A percentile compares a stretch with the other conserved stretches of the same genome.
Evolutionary conservation across 1,140 invertebrate genomes (phyloP).

Genomic region (Agrilus planipennis): DNA sequence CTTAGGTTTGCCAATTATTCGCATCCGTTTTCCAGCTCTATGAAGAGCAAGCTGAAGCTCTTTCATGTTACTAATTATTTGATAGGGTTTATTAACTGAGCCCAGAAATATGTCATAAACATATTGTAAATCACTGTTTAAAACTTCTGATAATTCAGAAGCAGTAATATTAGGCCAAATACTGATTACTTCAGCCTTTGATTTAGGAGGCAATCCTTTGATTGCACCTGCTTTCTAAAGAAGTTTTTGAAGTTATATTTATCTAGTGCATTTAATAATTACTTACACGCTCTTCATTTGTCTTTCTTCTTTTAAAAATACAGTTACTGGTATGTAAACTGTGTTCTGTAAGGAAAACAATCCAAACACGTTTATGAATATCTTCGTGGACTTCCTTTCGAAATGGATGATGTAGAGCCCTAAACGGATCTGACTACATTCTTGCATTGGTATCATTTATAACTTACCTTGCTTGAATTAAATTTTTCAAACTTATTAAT

Average conservation of each 20-base stretch:
- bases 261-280: not conserved
- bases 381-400: too few relatives aligned
- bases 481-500: not conserved
- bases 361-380: too few relatives aligned
- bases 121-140: conserved; percentile 39
- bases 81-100: conserved; percentile 19
- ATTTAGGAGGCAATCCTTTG: conserved; percentile 37
- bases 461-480: not conserved
- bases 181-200: conserved; percentile 40
- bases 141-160: conserved; percentile 49
- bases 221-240: conserved; percentile 35
- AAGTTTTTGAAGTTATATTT: not conserved
- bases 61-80: conserved; percentile 24
- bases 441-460: not conserved
- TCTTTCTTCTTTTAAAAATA: conserved; percentile 1
- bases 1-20: conserved; percentile 25
- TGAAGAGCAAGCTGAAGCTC: conserved; percentile 21
- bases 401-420: too few relatives aligned
- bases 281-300: not conserved
- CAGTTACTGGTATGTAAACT: not conserved
- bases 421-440: too few relatives aligned
- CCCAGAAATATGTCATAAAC: conserved; percentile 27
- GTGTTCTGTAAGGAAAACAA: too few relatives aligned
- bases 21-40: conserved; percentile 26
- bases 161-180: conserved; percentile 74